Conservation (phyloP, 2,113 vertebrate species). For the Trematomus loennbergii region DNA sequence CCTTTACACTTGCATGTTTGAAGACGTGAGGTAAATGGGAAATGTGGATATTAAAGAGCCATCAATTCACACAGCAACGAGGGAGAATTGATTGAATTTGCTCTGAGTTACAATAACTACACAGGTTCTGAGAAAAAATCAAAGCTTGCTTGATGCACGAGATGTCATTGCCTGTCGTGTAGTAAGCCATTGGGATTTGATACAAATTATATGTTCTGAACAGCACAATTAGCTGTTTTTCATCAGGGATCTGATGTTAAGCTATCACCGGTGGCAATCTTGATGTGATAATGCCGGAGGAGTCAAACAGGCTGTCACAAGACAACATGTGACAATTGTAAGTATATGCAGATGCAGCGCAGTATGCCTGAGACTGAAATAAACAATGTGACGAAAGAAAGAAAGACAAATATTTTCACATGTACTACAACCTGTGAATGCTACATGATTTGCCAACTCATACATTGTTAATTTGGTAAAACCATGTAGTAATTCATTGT, state of each 20-base stretch:
- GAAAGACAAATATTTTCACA: neutral
- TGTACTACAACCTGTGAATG: neutral
- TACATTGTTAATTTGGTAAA: neutral
- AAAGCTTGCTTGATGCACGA: conserved; percentile 59
- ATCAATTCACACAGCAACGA: conserved; percentile 58
- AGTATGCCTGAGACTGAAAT: neutral
- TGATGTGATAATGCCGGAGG: conserved; percentile 5
- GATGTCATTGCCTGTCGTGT: conserved; percentile 39
- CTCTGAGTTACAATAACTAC: conserved; percentile 61
- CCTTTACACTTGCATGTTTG: conserved; percentile 47
- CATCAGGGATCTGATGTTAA: conserved; percentile 41
- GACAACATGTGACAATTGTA: conserved; percentile 1
- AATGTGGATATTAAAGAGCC: conserved; percentile 64
- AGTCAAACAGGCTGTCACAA: conserved; percentile 17
- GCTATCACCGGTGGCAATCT: neutral
- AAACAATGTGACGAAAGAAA: neutral
- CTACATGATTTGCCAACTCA: no score
- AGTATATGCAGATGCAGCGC: neutral
- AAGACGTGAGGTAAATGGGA: conserved; percentile 65
- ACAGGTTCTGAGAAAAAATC: conserved; percentile 56
- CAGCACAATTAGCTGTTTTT: conserved; percentile 50
- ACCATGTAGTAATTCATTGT: neutral
- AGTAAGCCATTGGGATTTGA: conserved; percentile 57
- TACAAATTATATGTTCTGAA: conserved; percentile 48
- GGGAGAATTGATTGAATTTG: conserved; percentile 67